Conservation (phyloP, 1,140 invertebrate genomes). For the Reticulitermes speratus region DNA sequence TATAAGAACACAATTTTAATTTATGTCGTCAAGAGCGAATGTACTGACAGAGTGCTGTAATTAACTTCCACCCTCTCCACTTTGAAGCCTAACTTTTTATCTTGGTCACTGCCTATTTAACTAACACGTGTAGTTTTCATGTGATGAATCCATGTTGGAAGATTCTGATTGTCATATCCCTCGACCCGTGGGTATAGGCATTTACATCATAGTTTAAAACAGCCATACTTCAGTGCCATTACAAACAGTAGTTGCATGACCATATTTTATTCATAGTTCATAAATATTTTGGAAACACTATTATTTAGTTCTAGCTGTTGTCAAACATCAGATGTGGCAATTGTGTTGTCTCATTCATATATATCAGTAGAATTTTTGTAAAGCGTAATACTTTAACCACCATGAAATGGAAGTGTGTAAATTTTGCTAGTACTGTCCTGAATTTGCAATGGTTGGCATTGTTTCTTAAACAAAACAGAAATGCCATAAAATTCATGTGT, state of each 20-base stretch:
- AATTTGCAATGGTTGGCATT: not conserved
- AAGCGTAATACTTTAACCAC: too few relatives aligned
- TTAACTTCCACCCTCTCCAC: not conserved
- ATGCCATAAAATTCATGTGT: not conserved
- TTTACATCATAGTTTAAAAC: not conserved
- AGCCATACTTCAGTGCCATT: not conserved
- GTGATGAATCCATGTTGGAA: not conserved
- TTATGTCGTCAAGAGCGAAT: not conserved
- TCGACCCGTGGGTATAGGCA: too few relatives aligned
- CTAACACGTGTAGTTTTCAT: not conserved
- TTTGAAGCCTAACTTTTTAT: not conserved
- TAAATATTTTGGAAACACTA: not conserved
- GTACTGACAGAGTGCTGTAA: not conserved
- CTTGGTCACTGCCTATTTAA: conserved; percentile 6
- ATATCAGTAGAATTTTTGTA: too few relatives aligned
- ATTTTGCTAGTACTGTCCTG: not conserved
- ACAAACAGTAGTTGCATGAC: not conserved
- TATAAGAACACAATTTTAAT: not conserved
- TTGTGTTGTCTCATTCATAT: not conserved
- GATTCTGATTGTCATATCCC: too few relatives aligned
- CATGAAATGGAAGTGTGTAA: too few relatives aligned
- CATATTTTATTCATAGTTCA: not conserved
- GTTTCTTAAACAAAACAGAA: not conserved
- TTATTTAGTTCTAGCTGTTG: not conserved
- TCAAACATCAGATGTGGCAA: not conserved